A percentile compares a stretch with the other conserved stretches of the same genome.
phyloP scores from a whole-genome alignment of 2,888 invertebrate genomes.

The Aphidius colemani region DNA sequence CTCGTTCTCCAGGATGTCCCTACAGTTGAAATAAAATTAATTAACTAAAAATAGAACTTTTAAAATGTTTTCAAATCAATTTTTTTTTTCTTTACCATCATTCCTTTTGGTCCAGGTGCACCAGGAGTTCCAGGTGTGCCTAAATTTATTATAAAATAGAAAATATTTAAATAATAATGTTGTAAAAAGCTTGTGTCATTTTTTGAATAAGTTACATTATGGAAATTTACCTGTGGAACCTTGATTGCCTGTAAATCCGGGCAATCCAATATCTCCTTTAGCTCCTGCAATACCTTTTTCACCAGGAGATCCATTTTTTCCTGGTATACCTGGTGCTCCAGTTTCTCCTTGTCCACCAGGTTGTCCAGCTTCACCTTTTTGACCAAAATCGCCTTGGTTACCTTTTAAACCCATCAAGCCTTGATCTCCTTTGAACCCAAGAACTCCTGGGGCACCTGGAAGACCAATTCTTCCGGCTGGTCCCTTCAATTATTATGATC shows the following conservation, averaged over 20 bases:
- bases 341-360: conserved; percentile 67
- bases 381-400: conserved; percentile 72
- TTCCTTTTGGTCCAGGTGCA: conserved; percentile 73
- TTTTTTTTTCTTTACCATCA: not conserved
- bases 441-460: conserved; percentile 82
- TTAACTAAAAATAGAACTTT: not conserved
- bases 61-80: not conserved
- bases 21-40: conserved; percentile 42
- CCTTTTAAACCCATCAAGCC: conserved; percentile 79
- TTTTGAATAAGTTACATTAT: conserved; percentile 66
- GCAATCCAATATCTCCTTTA: conserved; percentile 74
- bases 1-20: conserved; percentile 72
- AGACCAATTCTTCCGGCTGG: conserved; percentile 80
- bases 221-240: conserved; percentile 64
- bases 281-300: conserved; percentile 69
- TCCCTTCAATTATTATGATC: conserved; percentile 63
- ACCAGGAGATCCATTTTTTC: conserved; percentile 14
- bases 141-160: conserved; percentile 43
- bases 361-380: conserved; percentile 77
- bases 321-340: conserved; percentile 61
- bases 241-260: conserved; percentile 73
- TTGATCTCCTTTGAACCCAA: conserved; percentile 81
- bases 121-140: conserved; percentile 80
- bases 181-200: too few relatives aligned
- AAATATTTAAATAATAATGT: too few relatives aligned